Conservation (phyloP, 2,113 vertebrate species). For the Ifrita kowaldi region DNA sequence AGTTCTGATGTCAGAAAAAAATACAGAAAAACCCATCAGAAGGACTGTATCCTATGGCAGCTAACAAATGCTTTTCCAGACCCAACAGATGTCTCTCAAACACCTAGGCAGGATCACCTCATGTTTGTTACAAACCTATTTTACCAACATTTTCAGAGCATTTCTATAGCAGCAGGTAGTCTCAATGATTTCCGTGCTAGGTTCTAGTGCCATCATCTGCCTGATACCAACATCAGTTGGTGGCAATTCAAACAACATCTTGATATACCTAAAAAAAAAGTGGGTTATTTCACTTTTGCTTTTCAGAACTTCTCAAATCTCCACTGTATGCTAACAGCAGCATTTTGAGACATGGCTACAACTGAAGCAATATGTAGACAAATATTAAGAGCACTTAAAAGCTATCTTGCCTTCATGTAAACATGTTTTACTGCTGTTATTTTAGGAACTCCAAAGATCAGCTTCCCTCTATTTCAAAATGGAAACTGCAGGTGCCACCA, state of each 20-base stretch:
- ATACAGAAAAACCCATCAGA: background rate
- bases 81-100: background rate
- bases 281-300: background rate
- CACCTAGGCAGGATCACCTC: background rate
- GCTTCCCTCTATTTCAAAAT: background rate
- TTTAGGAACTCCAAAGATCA: background rate
- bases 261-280: background rate
- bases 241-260: background rate
- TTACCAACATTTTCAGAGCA: background rate
- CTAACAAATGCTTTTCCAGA: background rate
- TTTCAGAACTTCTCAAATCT: background rate
- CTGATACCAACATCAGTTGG: background rate
- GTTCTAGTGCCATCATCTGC: constrained; percentile 23
- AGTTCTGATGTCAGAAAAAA: background rate
- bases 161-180: constrained; percentile 5
- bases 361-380: background rate
- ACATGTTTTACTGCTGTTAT: background rate
- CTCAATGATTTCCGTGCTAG: background rate
- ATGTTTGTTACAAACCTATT: constrained; percentile 20
- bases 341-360: background rate
- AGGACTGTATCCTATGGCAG: background rate
- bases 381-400: background rate
- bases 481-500: background rate
- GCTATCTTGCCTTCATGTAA: background rate
- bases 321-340: background rate